Conservation (phyloP, 2,888 invertebrate species). For the Cerastis leucographa region DNA sequence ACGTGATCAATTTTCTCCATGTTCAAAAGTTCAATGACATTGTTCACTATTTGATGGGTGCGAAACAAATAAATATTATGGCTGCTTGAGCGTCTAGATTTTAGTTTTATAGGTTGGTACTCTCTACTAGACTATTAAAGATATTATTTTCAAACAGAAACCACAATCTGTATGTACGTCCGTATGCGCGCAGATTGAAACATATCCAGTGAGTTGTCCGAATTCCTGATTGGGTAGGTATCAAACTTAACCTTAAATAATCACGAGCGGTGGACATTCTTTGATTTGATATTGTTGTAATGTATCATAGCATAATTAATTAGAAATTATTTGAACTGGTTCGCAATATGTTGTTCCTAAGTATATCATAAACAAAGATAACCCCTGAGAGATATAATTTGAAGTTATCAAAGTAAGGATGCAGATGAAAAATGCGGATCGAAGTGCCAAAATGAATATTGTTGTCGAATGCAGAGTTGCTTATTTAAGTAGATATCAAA, state of each 20-base stretch:
- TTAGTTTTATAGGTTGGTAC: background rate
- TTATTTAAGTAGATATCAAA: constrained; percentile 6
- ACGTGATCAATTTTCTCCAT: too few relatives aligned
- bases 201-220: background rate
- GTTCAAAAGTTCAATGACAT: too few relatives aligned
- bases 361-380: constrained; percentile 51
- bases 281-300: constrained; percentile 1
- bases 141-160: background rate
- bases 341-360: constrained; percentile 37
- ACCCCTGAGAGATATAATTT: constrained; percentile 37
- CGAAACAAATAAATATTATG: background rate
- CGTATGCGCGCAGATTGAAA: background rate
- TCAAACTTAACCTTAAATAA: background rate
- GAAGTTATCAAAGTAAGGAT: constrained; percentile 37
- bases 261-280: background rate
- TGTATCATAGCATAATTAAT: constrained; percentile 12
- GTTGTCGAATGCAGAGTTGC: background rate
- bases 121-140: too few relatives aligned
- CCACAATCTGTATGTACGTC: too few relatives aligned
- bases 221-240: background rate
- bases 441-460: constrained; percentile 21
- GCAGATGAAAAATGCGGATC: constrained; percentile 2
- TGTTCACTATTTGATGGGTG: too few relatives aligned
- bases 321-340: constrained; percentile 24
- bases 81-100: background rate